These are phyloP conservation scores for Toxotes chatareus DNA, from an alignment of 2,113 vertebrate genomes.

Conservation along the genomic window DNA sequence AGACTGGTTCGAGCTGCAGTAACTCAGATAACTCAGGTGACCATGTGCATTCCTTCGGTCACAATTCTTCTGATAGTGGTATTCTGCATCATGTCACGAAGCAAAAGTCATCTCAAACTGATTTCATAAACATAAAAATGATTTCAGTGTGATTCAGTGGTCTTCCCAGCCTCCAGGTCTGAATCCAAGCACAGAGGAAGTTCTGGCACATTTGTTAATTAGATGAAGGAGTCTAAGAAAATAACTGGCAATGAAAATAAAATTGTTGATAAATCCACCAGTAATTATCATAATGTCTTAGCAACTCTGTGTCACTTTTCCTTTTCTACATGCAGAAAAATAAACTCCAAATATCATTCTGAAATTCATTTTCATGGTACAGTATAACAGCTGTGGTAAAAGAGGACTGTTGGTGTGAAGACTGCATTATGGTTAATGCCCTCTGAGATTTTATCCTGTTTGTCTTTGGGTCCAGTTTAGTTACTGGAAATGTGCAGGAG, in stretches of 20 bases:
- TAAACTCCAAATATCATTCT: background rate
- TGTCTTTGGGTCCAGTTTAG: slow-evolving; percentile 1
- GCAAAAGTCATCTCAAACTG: background rate
- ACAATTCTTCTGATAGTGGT: background rate
- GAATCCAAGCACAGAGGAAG: background rate
- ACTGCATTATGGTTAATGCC: background rate
- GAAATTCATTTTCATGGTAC: background rate
- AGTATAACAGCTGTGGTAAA: background rate
- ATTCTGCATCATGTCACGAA: background rate
- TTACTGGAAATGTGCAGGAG: slow-evolving; percentile 10
- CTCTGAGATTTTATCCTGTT: background rate
- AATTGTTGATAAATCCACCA: background rate
- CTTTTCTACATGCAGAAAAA: background rate
- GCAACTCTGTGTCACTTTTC: background rate
- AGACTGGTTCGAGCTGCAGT: background rate
- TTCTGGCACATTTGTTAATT: background rate
- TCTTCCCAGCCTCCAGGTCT: background rate
- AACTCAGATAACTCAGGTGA: background rate
- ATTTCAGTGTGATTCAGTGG: background rate
- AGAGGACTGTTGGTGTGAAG: background rate
- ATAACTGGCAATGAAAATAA: background rate
- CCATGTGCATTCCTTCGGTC: background rate
- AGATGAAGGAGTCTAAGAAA: background rate
- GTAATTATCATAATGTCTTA: background rate
- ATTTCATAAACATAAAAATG: background rate